Base-by-base conservation (phyloP, 2,797 vertebrate species). In the Pangasius larnaudii region DNA sequence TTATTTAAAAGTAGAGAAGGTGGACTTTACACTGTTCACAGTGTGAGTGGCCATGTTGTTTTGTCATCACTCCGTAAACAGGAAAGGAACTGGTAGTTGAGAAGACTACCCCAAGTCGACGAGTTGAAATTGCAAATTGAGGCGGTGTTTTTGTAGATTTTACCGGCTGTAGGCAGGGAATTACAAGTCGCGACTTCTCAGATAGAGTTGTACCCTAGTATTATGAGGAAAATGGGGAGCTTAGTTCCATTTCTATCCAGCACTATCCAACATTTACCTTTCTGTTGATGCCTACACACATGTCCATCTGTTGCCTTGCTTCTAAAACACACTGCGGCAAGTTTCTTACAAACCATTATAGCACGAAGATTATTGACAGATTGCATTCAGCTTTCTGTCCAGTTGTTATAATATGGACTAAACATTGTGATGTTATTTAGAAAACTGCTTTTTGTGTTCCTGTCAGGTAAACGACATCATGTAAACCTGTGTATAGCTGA, bases 401-500 rank as follows among this genome's bases (percentile, higher is more conserved):
- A 53, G 13, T 36, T 4, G n/a, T 33, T 63, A 49, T 22, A 77
- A 49, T 65, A 46, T 63, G 72, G 18, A 61, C 18, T 30, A 75
- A 51, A 78, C 42, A 85, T 49, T 24, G 36, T n/a, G 24, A 59
- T 85, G 71, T 75, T 49, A 46, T 77, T 46, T 75, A 30, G 53
- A 77, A 77, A 67, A 49, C 61, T 65, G 84, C 71, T 78, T 82
- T 61, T 67, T 84, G 80, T 75, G 85, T 86, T 92, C 80, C 39
- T 87, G 51, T 87, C 65, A 85, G 75, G 87, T 89, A 86, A 84
- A 89, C 84, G 77, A 89, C 75, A 63, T 81, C 58, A 81, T 81
- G 83, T 88, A 89, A 87, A 81, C 84, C 69, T 80, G 81, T 82
- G 82, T 81, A 86, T 88, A 84, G 84, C 89, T 85, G 63, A 87